phyloP scores from a whole-genome alignment of 2,797 vertebrate genomes.

The Hydrophis major region DNA sequence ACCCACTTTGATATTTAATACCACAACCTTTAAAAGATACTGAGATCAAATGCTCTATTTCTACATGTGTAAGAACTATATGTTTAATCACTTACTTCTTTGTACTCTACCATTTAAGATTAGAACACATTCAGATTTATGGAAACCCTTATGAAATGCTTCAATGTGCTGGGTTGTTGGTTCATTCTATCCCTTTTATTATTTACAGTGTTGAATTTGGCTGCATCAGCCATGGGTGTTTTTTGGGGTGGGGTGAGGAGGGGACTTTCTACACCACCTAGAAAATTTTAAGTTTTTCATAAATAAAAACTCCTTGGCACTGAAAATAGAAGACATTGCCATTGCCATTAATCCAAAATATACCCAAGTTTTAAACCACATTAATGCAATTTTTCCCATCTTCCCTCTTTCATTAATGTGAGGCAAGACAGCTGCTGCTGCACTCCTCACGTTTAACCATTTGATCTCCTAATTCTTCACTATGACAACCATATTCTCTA shows the following conservation, averaged over 20 bases:
- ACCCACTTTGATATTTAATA: background rate
- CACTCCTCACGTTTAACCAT: conserved; percentile 1
- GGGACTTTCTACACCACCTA: background rate
- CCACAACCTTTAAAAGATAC: background rate
- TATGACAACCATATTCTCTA: background rate
- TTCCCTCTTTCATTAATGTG: background rate
- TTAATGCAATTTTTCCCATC: background rate
- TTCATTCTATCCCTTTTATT: background rate
- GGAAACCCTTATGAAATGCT: background rate
- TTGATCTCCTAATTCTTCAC: conserved; percentile 5
- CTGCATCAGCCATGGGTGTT: background rate
- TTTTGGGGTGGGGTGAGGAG: too few species aligned
- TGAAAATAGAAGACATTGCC: background rate
- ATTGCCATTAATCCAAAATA: background rate
- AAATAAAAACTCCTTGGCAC: background rate
- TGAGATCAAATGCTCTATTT: background rate
- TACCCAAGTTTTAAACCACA: background rate
- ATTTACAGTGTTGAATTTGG: background rate
- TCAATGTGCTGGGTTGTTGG: background rate
- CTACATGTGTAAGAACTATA: background rate
- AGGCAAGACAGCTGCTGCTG: background rate
- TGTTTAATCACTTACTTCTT: background rate
- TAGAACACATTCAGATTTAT: background rate
- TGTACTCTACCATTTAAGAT: background rate
- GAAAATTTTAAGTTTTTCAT: background rate